Conservation (phyloP, 2,797 vertebrate species). For the Lemur catta region DNA sequence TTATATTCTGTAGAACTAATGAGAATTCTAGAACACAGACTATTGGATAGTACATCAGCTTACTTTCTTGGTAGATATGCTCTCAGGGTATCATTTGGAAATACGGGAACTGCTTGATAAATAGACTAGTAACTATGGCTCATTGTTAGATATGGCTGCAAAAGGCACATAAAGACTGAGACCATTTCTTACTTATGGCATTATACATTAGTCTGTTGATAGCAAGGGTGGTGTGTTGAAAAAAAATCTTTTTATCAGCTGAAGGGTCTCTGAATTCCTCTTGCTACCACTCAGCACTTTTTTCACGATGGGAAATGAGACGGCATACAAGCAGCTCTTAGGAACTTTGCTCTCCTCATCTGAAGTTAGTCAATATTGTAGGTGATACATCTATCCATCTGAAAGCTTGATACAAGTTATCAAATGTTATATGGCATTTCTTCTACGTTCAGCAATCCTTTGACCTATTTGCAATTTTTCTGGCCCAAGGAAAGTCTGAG, state of each 20-base stretch:
- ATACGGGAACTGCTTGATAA: background rate
- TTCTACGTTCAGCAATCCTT: background rate
- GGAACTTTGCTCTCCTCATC: background rate
- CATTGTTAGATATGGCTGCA: background rate
- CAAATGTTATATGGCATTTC: background rate
- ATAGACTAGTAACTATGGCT: background rate
- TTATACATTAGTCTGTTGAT: conserved; percentile 38
- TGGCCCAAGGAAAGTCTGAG: conserved; percentile 2
- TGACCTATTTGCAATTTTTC: conserved; percentile 4
- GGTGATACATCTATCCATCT: background rate
- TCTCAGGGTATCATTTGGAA: background rate
- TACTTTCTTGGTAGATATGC: background rate
- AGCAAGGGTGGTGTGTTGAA: background rate
- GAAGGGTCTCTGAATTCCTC: conserved; percentile 43
- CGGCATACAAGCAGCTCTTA: background rate
- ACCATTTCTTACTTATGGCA: conserved; percentile 37
- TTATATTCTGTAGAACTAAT: background rate
- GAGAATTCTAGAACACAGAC: background rate
- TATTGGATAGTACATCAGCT: background rate
- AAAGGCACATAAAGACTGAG: conserved; percentile 43
- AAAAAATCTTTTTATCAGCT: conserved; percentile 32
- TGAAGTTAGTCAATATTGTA: background rate
- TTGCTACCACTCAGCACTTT: background rate
- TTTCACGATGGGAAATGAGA: background rate
- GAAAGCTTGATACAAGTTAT: conserved; percentile 43